phyloP scores from a whole-genome alignment of 2,797 vertebrate genomes.

The Nyctalus aviator region DNA sequence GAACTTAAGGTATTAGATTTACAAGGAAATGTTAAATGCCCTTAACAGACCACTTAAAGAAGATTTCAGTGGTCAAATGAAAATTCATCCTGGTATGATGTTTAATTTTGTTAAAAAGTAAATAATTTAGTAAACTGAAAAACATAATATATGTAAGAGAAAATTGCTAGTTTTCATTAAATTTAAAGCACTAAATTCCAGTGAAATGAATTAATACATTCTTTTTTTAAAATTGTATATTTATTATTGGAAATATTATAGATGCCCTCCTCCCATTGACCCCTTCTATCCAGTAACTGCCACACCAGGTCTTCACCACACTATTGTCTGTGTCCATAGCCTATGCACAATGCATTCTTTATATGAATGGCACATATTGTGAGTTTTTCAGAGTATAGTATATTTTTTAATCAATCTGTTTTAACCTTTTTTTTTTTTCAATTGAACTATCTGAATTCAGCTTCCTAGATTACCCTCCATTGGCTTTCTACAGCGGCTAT shows the following conservation, averaged over 20 bases:
- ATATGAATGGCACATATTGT: neutral
- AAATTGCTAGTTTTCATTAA: neutral
- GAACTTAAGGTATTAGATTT: neutral
- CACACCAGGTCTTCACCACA: too few relatives aligned
- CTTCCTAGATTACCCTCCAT: neutral
- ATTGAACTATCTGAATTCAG: neutral
- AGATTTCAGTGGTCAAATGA: neutral
- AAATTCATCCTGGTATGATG: neutral
- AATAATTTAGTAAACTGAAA: neutral
- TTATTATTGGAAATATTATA: too few relatives aligned
- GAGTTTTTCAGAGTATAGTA: neutral
- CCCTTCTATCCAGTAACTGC: too few relatives aligned
- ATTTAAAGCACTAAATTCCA: neutral
- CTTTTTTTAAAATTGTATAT: too few relatives aligned
- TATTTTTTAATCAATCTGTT: neutral
- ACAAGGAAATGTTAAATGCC: neutral
- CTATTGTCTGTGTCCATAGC: too few relatives aligned
- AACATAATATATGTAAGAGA: neutral
- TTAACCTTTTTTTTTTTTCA: neutral
- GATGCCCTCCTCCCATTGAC: too few relatives aligned
- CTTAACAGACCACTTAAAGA: neutral
- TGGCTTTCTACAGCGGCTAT: neutral
- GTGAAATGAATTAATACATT: neutral
- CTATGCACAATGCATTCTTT: neutral
- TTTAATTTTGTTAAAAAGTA: neutral